Evolutionary conservation across 1,140 invertebrate species (phyloP).

Genomic region (Zelostemma sp.): DNA sequence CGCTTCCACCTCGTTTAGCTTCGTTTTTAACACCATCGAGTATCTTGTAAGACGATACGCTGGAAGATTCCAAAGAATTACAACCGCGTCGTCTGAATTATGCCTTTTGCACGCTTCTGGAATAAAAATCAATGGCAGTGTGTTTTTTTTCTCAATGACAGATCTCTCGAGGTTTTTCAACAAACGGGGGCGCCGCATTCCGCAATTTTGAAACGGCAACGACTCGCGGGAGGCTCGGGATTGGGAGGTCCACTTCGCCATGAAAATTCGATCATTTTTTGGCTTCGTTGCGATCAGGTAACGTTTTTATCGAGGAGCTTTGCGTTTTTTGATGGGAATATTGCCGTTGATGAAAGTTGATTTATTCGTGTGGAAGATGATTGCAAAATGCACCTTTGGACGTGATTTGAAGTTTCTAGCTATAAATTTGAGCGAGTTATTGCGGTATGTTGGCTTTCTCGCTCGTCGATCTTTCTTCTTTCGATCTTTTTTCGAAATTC

Average conservation of each 20-base stretch:
- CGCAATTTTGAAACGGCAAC: constrained; percentile 80
- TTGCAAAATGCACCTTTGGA: too few relatives aligned
- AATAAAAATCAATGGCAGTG: neutral
- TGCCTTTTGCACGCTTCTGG: neutral
- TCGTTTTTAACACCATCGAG: constrained; percentile 14
- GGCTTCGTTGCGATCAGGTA: constrained; percentile 86
- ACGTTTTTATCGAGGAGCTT: too few relatives aligned
- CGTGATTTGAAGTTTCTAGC: too few relatives aligned
- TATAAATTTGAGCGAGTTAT: too few relatives aligned
- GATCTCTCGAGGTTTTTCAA: constrained; percentile 81
- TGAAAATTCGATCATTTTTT: constrained; percentile 80
- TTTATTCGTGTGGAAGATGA: too few relatives aligned
- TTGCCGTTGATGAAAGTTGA: too few relatives aligned
- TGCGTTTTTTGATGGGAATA: too few relatives aligned
- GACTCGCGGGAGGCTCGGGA: constrained; percentile 73
- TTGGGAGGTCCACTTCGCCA: constrained; percentile 83
- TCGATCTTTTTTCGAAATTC: too few relatives aligned
- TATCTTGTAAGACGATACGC: constrained; percentile 24
- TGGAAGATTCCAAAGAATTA: constrained; percentile 2
- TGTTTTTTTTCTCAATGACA: constrained; percentile 51
- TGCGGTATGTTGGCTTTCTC: too few relatives aligned
- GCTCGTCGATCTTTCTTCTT: too few relatives aligned
- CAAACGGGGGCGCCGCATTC: constrained; percentile 78
- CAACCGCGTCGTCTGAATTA: neutral
- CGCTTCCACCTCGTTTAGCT: constrained; percentile 10